Percentiles rank a stretch among this genome's conserved stretches.
Conservation (phyloP, 2,888 invertebrate species). For the Drosophila flavopinicola region DNA sequence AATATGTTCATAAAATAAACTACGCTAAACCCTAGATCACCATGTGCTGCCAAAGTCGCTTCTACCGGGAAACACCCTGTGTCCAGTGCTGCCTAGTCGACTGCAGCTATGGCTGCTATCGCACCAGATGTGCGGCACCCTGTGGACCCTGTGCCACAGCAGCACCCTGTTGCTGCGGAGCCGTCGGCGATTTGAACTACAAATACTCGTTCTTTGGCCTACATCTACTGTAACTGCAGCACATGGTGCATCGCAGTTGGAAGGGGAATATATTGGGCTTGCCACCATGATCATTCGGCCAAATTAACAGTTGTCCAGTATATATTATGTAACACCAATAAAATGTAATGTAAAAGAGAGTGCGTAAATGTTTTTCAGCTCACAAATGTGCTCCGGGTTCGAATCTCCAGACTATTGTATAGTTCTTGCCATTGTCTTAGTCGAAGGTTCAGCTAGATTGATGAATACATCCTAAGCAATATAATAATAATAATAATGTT, state of each 20-base stretch:
- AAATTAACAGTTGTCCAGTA: background rate
- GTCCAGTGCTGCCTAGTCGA: conserved; percentile 65
- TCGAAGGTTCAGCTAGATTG: too few relatives aligned
- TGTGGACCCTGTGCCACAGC: conserved; percentile 41
- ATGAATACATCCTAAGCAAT: too few relatives aligned
- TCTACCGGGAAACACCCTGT: conserved; percentile 57
- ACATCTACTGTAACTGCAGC: conserved; percentile 34
- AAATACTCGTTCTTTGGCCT: conserved; percentile 52
- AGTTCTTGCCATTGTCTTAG: too few relatives aligned
- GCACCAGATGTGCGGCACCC: conserved; percentile 46
- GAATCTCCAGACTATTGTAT: too few relatives aligned
- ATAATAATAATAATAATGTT: background rate
- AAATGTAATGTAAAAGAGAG: too few relatives aligned
- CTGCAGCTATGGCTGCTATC: conserved; percentile 58
- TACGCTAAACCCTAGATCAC: background rate
- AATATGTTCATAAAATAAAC: background rate
- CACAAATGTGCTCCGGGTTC: too few relatives aligned
- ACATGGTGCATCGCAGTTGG: background rate
- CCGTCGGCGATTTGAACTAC: conserved; percentile 46
- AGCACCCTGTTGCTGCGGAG: conserved; percentile 39
- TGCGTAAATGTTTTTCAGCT: too few relatives aligned
- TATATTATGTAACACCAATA: background rate
- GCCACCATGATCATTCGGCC: background rate
- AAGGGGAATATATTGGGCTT: background rate
- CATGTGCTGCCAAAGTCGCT: conserved; percentile 66